phyloP scores from a whole-genome alignment of 1,140 invertebrate species.

The Drosophila burlai region DNA sequence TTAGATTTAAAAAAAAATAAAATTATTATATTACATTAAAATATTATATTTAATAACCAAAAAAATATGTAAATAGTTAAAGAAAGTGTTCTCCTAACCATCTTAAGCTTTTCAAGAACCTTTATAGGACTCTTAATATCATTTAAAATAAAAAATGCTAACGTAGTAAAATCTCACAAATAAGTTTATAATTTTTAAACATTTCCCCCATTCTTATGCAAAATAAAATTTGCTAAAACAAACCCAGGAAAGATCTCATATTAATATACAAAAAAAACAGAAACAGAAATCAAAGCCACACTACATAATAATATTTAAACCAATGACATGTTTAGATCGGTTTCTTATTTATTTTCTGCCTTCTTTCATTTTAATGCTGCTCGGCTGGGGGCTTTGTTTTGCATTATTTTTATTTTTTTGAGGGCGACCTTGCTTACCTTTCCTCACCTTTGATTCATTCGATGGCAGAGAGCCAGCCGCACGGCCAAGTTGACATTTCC shows the following conservation, averaged over 20 bases:
- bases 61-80: background rate
- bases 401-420: constrained; percentile 4
- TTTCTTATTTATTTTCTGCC: constrained; percentile 8
- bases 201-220: constrained; percentile 28
- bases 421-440: constrained; percentile 53
- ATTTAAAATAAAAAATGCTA: background rate
- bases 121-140: background rate
- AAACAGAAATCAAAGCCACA: background rate
- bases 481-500: constrained; percentile 18
- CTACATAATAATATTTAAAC: background rate
- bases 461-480: constrained; percentile 11
- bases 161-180: background rate
- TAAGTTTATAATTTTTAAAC: background rate
- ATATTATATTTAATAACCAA: background rate
- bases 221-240: constrained; percentile 8
- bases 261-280: background rate
- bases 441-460: constrained; percentile 24
- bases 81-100: background rate
- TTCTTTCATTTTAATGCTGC: background rate
- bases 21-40: background rate
- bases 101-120: background rate
- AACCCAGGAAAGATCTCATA: background rate
- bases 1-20: background rate
- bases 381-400: background rate
- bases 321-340: constrained; percentile 3